Evolutionary conservation across 2,888 invertebrate species (phyloP), one percentile per base, ranked within the genome.

Genomic region (Drosophila meridionalis): DNA sequence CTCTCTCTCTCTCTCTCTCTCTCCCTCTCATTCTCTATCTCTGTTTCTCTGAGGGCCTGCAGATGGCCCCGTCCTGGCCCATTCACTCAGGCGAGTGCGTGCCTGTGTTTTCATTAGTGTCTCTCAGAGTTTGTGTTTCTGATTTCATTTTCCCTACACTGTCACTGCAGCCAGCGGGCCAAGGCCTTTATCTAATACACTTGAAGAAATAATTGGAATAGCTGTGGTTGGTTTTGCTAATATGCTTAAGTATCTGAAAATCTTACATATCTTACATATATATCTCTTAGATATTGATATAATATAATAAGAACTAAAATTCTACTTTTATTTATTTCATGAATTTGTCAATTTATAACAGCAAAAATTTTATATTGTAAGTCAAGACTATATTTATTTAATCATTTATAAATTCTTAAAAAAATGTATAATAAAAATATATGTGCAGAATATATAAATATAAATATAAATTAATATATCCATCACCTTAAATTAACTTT

Each of bases 41-140:
- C 28, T n/a, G 3, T 9, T 4, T 12, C 32, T 8, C 45, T 62
- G 32, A 12, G n/a, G 2, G 4, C 20, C 43, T 32, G 52, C 47
- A 38, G 38, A 9, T 12, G 26, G 52, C 34, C n/a, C 20, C 5
- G 34, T 32, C n/a, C 48, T 60, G 20, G 7, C 14, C 42, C 42
- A 42, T 42, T 42, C 56, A 42, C 12, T 43, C 52, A 56, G 48
- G 61, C 50, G 68, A 65, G 45, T 73, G 63, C 65, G 71, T 61
- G 57, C n/a, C 60, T 47, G 56, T 70, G 53, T 64, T 76, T 76
- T 74, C 65, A 69, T 74, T 72, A 69, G 45, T 70, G 36, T 63
- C 67, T 34, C 47, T 63, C 12, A 11, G 40, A 62, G 32, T 38
- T 61, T 34, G 26, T 57, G 42, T 47, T 57, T 56, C 55, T 56